Evolutionary conservation across 1,140 invertebrate species (phyloP).

Genomic region (Sitophilus oryzae): DNA sequence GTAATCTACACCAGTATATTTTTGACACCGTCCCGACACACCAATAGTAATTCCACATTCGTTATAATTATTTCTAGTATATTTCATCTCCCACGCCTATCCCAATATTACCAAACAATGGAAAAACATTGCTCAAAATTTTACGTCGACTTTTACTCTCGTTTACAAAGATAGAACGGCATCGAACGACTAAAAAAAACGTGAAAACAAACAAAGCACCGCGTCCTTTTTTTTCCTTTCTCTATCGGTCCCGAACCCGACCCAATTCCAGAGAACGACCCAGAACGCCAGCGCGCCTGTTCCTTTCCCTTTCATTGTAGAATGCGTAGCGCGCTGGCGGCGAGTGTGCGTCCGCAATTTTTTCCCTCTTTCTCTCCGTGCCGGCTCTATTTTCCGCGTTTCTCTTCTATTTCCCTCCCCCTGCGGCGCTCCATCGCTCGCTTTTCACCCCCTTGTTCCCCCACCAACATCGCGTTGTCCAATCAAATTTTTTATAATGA

Average conservation of each 20-base stretch:
- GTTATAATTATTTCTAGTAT: too few species aligned
- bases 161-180: too few species aligned
- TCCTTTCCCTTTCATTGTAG: slow-evolving; percentile 28
- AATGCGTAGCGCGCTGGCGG: slow-evolving; percentile 18
- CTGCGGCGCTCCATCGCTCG: not conserved
- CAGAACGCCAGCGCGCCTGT: slow-evolving; percentile 12
- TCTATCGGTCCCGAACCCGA: not conserved
- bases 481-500: slow-evolving; percentile 37
- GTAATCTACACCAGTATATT: too few species aligned
- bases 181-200: not conserved
- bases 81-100: too few species aligned
- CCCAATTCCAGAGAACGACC: slow-evolving; percentile 10
- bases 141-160: too few species aligned
- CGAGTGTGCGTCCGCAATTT: slow-evolving; percentile 27
- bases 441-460: slow-evolving; percentile 24
- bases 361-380: too few species aligned
- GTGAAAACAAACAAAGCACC: not conserved
- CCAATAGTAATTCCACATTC: too few species aligned
- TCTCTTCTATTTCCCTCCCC: slow-evolving; percentile 23
- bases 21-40: too few species aligned
- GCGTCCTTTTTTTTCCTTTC: not conserved
- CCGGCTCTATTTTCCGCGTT: slow-evolving; percentile 24
- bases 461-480: slow-evolving; percentile 24
- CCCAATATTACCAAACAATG: too few species aligned
- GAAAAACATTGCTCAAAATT: too few species aligned